phyloP scores from a whole-genome alignment of 2,888 invertebrate species.

The Nipponacmea schrenckii region DNA sequence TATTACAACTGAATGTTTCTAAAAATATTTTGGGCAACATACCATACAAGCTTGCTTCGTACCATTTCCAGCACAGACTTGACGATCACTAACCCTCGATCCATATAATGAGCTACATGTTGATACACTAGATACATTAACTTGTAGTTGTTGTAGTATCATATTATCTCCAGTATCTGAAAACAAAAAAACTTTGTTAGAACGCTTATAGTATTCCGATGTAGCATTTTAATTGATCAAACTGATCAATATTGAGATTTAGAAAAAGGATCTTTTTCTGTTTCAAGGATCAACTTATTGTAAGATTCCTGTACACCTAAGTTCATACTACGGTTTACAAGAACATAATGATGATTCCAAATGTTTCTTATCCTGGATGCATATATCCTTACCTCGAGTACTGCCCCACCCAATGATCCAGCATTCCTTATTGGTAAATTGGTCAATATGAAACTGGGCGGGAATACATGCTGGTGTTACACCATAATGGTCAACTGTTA shows the following conservation, averaged over 20 bases:
- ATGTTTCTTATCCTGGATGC: not conserved
- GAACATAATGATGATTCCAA: too few relatives aligned
- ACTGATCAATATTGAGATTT: not conserved
- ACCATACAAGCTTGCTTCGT: constrained; percentile 22
- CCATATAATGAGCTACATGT: constrained; percentile 24
- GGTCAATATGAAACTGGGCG: constrained; percentile 15
- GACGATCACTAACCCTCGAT: constrained; percentile 18
- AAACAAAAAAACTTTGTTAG: not conserved
- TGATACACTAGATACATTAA: constrained; percentile 20
- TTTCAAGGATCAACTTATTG: too few relatives aligned
- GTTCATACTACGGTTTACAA: too few relatives aligned
- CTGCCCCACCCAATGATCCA: constrained; percentile 33
- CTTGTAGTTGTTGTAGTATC: constrained; percentile 25
- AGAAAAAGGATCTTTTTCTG: too few relatives aligned
- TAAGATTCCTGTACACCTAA: too few relatives aligned
- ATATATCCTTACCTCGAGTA: constrained; percentile 22
- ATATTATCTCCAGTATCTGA: constrained; percentile 14
- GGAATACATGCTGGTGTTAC: constrained; percentile 27
- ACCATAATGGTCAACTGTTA: constrained; percentile 1
- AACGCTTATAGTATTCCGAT: not conserved
- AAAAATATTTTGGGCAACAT: too few relatives aligned
- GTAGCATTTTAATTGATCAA: not conserved
- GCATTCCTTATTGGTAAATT: constrained; percentile 28
- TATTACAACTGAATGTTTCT: too few relatives aligned
- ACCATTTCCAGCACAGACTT: constrained; percentile 30